These are phyloP conservation scores for Drosophila sucinea DNA, from an alignment of 1,140 invertebrate genomes.

Conservation along the genomic window DNA sequence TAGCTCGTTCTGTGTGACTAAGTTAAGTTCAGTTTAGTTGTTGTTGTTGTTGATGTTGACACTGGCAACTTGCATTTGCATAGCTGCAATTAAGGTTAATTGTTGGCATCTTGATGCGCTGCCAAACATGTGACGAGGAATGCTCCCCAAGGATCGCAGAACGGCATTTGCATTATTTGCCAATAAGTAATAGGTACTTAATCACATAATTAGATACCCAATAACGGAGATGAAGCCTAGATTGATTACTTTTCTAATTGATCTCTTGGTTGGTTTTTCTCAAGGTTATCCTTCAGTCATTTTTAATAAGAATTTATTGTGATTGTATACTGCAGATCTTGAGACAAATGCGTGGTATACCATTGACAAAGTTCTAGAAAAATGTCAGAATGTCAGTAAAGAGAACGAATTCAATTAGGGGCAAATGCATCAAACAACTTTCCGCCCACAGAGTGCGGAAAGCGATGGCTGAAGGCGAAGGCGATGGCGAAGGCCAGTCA, in stretches of 20 bases:
- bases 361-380: background rate
- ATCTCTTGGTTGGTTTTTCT: no score
- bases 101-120: slow-evolving; percentile 34
- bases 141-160: background rate
- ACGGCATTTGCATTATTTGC: no score
- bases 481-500: slow-evolving; percentile 17
- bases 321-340: no score
- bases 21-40: background rate
- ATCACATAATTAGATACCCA: no score
- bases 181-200: no score
- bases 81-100: slow-evolving; percentile 54
- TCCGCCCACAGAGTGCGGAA: background rate
- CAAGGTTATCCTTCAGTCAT: no score
- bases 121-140: background rate
- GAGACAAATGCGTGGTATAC: background rate
- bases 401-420: slow-evolving; percentile 2
- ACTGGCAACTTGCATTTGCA: slow-evolving; percentile 44
- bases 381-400: slow-evolving; percentile 2
- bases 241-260: no score
- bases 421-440: slow-evolving; percentile 4
- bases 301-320: no score
- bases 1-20: slow-evolving; percentile 12
- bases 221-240: no score
- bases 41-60: background rate
- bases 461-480: background rate